Evolutionary conservation across 2,113 vertebrate species (phyloP).

Genomic region (Taurulus bubalis): DNA sequence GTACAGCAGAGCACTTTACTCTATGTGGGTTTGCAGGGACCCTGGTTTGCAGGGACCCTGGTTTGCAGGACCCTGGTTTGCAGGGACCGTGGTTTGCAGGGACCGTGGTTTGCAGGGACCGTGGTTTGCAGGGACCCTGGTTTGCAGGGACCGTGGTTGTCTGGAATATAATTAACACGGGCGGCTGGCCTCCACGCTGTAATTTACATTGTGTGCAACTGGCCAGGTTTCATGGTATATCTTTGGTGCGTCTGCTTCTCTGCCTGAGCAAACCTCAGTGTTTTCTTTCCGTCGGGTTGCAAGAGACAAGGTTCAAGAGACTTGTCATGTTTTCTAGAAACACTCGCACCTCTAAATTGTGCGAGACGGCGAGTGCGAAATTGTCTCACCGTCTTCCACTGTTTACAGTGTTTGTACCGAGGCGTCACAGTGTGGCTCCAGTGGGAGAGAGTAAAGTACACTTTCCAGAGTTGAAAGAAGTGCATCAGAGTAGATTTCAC

Average conservation of each 20-base stretch:
- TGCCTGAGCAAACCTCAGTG: not conserved
- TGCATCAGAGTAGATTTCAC: constrained; percentile 28
- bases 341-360: constrained; percentile 38
- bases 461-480: constrained; percentile 25
- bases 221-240: not conserved
- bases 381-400: constrained; percentile 29
- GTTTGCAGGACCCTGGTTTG: too few species aligned
- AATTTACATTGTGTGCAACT: constrained; percentile 12
- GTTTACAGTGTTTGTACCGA: constrained; percentile 30
- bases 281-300: not conserved
- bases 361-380: constrained; percentile 24
- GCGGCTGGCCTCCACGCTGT: not conserved
- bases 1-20: too few species aligned
- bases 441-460: constrained; percentile 18
- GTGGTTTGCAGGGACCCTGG: too few species aligned
- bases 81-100: too few species aligned
- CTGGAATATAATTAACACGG: constrained; percentile 1
- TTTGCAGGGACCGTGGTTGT: not conserved
- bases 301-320: constrained; percentile 11
- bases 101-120: too few species aligned
- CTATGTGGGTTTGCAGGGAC: too few species aligned
- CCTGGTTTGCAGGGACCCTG: too few species aligned
- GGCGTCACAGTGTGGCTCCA: constrained; percentile 32
- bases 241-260: not conserved
- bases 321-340: constrained; percentile 10